A percentile compares a stretch with the other conserved stretches of the same genome.
Conservation (phyloP, 2,797 vertebrate genomes). For the Betta splendens region DNA sequence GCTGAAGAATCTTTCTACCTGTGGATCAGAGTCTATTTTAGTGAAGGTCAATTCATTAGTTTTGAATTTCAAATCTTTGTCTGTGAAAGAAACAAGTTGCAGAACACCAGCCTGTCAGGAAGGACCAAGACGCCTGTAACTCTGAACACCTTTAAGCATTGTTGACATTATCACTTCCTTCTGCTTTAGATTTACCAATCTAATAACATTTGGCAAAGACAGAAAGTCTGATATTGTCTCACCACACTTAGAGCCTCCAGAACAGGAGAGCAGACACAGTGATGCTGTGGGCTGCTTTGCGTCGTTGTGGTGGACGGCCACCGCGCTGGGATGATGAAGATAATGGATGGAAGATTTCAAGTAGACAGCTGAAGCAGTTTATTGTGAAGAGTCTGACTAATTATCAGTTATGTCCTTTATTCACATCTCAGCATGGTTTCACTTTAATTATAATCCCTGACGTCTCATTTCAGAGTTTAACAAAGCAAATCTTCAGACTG, state of each 20-base stretch:
- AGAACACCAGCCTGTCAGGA: background rate
- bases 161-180: constrained; percentile 37
- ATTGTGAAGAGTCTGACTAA: constrained; percentile 16
- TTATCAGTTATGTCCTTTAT: constrained; percentile 13
- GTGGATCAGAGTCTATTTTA: too few species aligned
- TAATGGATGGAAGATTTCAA: constrained; percentile 24
- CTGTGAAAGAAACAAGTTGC: background rate
- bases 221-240: constrained; percentile 33
- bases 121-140: constrained; percentile 33
- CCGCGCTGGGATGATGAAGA: too few species aligned
- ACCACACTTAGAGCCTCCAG: too few species aligned
- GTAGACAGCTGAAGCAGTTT: background rate
- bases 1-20: too few species aligned
- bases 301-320: too few species aligned
- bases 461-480: constrained; percentile 11
- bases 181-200: constrained; percentile 43
- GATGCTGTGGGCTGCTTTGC: too few species aligned
- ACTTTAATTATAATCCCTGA: constrained; percentile 24
- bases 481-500: constrained; percentile 24
- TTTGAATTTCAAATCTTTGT: background rate
- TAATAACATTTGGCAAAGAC: constrained; percentile 32
- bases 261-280: too few species aligned
- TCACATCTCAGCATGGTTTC: constrained; percentile 15
- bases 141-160: constrained; percentile 29
- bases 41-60: background rate